phyloP scores from a whole-genome alignment of 2,797 vertebrate species.

The Pangasius mekongensis region DNA sequence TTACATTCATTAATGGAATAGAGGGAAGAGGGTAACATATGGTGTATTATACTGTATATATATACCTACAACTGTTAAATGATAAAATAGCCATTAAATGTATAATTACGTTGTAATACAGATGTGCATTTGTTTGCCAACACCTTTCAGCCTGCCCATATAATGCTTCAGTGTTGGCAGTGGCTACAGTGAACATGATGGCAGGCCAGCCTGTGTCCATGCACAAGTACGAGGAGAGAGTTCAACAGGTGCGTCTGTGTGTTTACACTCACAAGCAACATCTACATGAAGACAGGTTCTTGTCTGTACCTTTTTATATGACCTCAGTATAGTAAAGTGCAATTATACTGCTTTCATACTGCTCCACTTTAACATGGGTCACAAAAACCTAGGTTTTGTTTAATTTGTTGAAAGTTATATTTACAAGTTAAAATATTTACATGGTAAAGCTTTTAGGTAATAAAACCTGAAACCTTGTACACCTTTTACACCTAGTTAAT shows the following conservation, averaged over 20 bases:
- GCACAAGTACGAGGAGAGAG: slow-evolving; percentile 91
- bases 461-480: background rate
- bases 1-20: background rate
- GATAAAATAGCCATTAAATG: background rate
- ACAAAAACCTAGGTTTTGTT: background rate
- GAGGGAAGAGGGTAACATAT: background rate
- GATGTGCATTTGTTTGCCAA: slow-evolving; percentile 54
- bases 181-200: slow-evolving; percentile 85
- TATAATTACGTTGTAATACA: background rate
- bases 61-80: background rate
- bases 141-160: slow-evolving; percentile 62
- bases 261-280: background rate
- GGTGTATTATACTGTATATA: background rate
- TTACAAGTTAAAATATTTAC: background rate
- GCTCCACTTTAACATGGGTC: background rate
- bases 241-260: slow-evolving; percentile 77
- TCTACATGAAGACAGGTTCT: background rate
- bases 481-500: background rate
- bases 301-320: background rate
- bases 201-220: slow-evolving; percentile 90
- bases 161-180: slow-evolving; percentile 76
- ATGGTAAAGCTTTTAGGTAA: background rate
- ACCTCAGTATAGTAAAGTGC: background rate
- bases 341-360: background rate
- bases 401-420: background rate